Base-by-base conservation (phyloP, 2,888 invertebrate genomes). In the Liopterus haemorrhoidalis region DNA sequence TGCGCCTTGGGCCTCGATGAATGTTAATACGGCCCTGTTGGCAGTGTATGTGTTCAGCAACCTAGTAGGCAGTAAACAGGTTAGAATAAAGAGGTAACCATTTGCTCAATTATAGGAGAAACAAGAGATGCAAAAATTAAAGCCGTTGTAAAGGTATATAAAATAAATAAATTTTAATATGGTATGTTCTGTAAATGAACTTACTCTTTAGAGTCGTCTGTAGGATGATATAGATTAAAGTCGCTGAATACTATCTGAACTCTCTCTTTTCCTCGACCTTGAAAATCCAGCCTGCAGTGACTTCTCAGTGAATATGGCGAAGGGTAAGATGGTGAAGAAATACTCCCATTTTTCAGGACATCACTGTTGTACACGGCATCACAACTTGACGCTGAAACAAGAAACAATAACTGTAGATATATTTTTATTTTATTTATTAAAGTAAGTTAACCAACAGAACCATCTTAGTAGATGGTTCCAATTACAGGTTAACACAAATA, bases 251-350 rank as follows among this genome's bases (percentile, higher is more conserved):
- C 72, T 63, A 93, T 77, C 73, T 88, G 85, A 54, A 93, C 82
- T 59, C 88, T 73, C 67, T 95, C 91, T 56, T 83, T 82, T 40
- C 85, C 85, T 52, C 82, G 74, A 30, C 92, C 93, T 61, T 84
- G 83, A 68, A 95, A 94, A 63, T 92, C 88, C 69, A 89, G 94
- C 59, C 85, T 82, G 69, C 94, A 95, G 58, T 82, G 80, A 42
- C 86, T 80, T 60, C 82, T 79, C 18, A 82, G 70, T 35, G 88
- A 85, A 69, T 90, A 92, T 35, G 83, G 79, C 47, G 80, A 78
- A n/a, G 85, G 89, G 66, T 85, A 91, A 61, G 85, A 83, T 14
- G 89, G 90, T 40, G 90, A 89, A 32, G 82, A 81, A 56, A 94
- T 80, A 20, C 82, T 81, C 20, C 94, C 94, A 54, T 85, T 84